Evolutionary conservation across 2,888 invertebrate species (phyloP).

Genomic region (Pimpla rufipes): DNA sequence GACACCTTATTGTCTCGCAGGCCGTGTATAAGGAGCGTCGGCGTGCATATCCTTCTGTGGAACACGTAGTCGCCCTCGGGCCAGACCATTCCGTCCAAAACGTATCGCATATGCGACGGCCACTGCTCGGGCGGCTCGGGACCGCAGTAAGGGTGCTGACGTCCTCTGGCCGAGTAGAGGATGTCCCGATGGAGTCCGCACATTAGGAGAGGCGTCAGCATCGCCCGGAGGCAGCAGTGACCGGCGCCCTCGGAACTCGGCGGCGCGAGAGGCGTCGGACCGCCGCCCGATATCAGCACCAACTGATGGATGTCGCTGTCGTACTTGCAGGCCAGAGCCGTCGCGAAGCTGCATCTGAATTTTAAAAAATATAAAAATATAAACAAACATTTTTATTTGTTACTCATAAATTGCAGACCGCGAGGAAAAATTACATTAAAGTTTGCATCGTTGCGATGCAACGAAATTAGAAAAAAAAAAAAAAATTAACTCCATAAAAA

Average conservation of each 20-base stretch:
- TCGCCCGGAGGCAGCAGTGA: slow-evolving; percentile 86
- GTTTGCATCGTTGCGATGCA: no score
- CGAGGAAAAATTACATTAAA: no score
- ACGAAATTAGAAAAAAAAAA: no score
- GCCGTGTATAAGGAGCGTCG: slow-evolving; percentile 89
- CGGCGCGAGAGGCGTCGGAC: slow-evolving; percentile 89
- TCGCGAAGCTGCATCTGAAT: slow-evolving; percentile 88
- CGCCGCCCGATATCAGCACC: slow-evolving; percentile 89
- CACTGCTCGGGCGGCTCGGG: slow-evolving; percentile 84
- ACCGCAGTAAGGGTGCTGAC: slow-evolving; percentile 86
- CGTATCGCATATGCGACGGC: slow-evolving; percentile 86
- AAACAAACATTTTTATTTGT: slow-evolving; percentile 6
- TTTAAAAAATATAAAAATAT: slow-evolving; percentile 40
- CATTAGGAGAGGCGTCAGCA: slow-evolving; percentile 87
- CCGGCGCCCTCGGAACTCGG: slow-evolving; percentile 86
- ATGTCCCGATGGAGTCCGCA: slow-evolving; percentile 87
- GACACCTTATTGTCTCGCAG: slow-evolving; percentile 89
- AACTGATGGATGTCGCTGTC: slow-evolving; percentile 87
- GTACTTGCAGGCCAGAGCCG: slow-evolving; percentile 87
- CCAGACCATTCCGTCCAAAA: slow-evolving; percentile 89
- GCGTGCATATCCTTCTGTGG: slow-evolving; percentile 88
- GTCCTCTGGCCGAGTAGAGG: slow-evolving; percentile 87
- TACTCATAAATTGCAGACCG: slow-evolving; percentile 23
- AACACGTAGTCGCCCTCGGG: slow-evolving; percentile 89
- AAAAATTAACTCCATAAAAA: no score